Evolutionary conservation across 2,113 vertebrate genomes (phyloP).

Genomic region (Clarias magur): DNA sequence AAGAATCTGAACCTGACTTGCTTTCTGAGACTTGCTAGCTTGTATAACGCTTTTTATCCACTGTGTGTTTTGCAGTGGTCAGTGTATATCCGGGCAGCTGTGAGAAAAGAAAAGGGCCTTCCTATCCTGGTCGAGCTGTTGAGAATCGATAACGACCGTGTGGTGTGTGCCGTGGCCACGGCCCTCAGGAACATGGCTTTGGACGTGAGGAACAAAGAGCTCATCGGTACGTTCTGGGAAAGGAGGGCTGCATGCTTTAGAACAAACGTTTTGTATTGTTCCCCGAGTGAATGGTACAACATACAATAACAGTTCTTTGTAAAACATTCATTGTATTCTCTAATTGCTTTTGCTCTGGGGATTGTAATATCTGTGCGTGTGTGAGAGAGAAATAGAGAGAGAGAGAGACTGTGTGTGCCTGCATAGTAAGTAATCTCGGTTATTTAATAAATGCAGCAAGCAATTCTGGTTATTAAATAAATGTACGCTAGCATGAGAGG

Average conservation of each 20-base stretch:
- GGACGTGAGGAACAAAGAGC: conserved; percentile 97
- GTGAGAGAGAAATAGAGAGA: conserved; percentile 16
- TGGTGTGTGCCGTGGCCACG: conserved; percentile 97
- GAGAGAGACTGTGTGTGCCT: conserved; percentile 10
- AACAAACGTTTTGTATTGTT: conserved; percentile 31
- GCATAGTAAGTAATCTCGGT: conserved; percentile 23
- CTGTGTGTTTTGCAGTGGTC: conserved; percentile 83
- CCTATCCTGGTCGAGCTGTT: conserved; percentile 96
- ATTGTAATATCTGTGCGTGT: conserved; percentile 19
- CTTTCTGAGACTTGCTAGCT: background rate
- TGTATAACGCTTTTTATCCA: background rate
- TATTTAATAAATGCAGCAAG: conserved; percentile 43
- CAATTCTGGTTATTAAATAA: conserved; percentile 38
- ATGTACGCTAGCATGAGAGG: conserved; percentile 40
- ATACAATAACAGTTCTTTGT: conserved; percentile 13
- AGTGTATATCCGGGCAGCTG: conserved; percentile 94
- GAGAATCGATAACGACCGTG: conserved; percentile 97
- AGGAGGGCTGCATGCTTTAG: background rate
- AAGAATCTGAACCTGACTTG: background rate
- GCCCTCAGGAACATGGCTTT: conserved; percentile 98
- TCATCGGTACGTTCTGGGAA: conserved; percentile 85
- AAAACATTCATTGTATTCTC: conserved; percentile 5
- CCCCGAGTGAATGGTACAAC: background rate
- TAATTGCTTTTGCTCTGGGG: conserved; percentile 36
- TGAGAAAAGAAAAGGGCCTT: conserved; percentile 96